Base-by-base conservation (phyloP, 2,888 invertebrate genomes). In the Vannuccia rotundouncinata region DNA sequence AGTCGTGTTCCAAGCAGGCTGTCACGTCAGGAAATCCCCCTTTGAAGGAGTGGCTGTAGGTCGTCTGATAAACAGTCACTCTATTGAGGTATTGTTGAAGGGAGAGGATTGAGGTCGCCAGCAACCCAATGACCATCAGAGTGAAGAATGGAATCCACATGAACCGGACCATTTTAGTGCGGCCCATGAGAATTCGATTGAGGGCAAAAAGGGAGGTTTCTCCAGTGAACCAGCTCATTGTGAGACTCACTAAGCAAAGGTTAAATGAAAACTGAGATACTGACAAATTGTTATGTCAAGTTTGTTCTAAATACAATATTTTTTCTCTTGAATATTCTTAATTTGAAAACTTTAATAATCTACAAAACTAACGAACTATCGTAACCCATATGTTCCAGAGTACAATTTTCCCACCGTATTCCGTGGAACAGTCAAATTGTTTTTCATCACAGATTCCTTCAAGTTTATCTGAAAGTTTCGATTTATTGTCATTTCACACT, bases 271-370 rank as follows among this genome's bases (percentile, higher is more conserved):
- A 66, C 66, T 66, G 66, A 5, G 25, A 66, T 66, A 27, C 66
- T 66, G 66, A 27, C 5, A 66, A 66, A 66, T 66, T 66, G 45
- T 45, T n/a, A n/a, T n/a, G n/a, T n/a, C n/a, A n/a, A n/a, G n/a
- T n/a, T n/a, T n/a, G n/a, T n/a, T n/a, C n/a, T n/a, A n/a, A n/a
- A n/a, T n/a, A n/a, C n/a, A n/a, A n/a, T n/a, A n/a, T n/a, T n/a
- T n/a, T n/a, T n/a, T n/a, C n/a, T n/a, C n/a, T n/a, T n/a, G n/a
- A n/a, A n/a, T n/a, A n/a, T n/a, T n/a, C n/a, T n/a, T n/a, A n/a
- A n/a, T n/a, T n/a, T n/a, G n/a, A n/a, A n/a, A n/a, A n/a, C n/a
- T n/a, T n/a, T n/a, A n/a, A n/a, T n/a, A n/a, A n/a, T n/a, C n/a
- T n/a, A n/a, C n/a, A n/a, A n/a, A n/a, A n/a, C n/a, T n/a, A n/a